These are phyloP conservation scores for Bimastos eiseni DNA, from an alignment of 2,888 invertebrate species.

Conservation along the genomic window DNA sequence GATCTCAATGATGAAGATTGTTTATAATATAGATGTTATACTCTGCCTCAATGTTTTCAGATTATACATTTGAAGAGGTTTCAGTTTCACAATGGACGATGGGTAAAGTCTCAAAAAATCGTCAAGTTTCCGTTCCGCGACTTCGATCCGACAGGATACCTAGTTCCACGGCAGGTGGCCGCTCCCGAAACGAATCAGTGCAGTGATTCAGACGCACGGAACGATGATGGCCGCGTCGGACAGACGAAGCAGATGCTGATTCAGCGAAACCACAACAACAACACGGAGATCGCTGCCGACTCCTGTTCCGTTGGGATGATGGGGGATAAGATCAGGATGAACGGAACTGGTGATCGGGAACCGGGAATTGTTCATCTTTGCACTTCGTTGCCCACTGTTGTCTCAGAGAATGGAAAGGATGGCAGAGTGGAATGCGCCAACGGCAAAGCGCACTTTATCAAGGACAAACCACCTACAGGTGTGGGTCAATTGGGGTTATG, in stretches of 20 bases:
- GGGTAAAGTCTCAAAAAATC: slow-evolving; percentile 92
- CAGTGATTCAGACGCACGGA: neutral
- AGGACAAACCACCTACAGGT: neutral
- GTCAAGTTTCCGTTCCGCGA: slow-evolving; percentile 84
- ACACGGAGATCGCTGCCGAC: slow-evolving; percentile 1
- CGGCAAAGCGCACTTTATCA: neutral
- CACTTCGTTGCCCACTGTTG: neutral
- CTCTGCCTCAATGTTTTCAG: slow-evolving; percentile 63
- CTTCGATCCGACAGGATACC: slow-evolving; percentile 83
- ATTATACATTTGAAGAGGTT: slow-evolving; percentile 90
- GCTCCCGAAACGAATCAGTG: neutral
- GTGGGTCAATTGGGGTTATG: neutral
- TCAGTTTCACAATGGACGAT: slow-evolving; percentile 84
- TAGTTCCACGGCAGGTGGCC: slow-evolving; percentile 70
- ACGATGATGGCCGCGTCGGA: neutral
- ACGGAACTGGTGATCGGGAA: neutral
- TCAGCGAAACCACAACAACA: neutral
- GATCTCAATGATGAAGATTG: too few relatives aligned
- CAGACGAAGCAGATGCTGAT: neutral
- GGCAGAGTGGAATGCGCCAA: neutral
- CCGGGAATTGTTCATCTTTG: neutral
- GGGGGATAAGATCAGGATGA: neutral
- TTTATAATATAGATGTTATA: too few relatives aligned
- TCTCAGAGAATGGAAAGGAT: neutral
- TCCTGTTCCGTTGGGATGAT: neutral